These are phyloP conservation scores for Pristionchus japonicus DNA, from an alignment of 2,888 invertebrate genomes.

Conservation along the genomic window DNA sequence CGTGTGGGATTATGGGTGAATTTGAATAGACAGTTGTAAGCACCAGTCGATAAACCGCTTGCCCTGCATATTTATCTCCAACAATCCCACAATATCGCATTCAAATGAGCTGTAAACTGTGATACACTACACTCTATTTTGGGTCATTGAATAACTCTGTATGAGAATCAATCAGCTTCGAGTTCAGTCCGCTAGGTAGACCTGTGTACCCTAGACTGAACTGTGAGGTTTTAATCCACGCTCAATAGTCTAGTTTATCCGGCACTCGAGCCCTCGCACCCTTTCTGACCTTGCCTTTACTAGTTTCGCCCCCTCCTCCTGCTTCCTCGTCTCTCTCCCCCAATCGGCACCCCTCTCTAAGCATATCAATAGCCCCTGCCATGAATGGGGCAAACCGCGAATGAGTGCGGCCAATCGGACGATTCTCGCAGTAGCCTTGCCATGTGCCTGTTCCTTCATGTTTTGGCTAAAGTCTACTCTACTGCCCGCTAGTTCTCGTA, in stretches of 20 bases:
- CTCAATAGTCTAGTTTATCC: neutral
- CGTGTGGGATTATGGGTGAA: neutral
- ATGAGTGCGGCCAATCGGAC: no score
- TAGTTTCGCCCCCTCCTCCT: neutral
- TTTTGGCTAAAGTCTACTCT: no score
- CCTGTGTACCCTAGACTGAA: neutral
- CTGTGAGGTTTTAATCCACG: neutral
- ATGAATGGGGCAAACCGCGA: no score
- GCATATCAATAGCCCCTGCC: slow-evolving; percentile 31
- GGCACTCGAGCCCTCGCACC: neutral
- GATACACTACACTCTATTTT: neutral
- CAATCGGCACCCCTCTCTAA: neutral
- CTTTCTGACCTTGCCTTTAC: slow-evolving; percentile 31
- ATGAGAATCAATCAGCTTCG: neutral
- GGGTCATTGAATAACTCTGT: neutral
- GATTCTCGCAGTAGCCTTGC: no score
- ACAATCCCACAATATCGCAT: neutral
- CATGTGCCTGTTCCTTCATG: no score
- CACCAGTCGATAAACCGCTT: neutral
- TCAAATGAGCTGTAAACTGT: neutral
- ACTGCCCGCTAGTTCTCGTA: no score
- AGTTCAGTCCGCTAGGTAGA: neutral
- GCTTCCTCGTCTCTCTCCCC: neutral
- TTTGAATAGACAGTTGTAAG: neutral
- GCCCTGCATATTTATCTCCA: neutral